A percentile compares a stretch with the other conserved stretches of the same genome.
Conservation (phyloP, 2,797 vertebrate species). For the Hyperoplus lanceolatus region DNA sequence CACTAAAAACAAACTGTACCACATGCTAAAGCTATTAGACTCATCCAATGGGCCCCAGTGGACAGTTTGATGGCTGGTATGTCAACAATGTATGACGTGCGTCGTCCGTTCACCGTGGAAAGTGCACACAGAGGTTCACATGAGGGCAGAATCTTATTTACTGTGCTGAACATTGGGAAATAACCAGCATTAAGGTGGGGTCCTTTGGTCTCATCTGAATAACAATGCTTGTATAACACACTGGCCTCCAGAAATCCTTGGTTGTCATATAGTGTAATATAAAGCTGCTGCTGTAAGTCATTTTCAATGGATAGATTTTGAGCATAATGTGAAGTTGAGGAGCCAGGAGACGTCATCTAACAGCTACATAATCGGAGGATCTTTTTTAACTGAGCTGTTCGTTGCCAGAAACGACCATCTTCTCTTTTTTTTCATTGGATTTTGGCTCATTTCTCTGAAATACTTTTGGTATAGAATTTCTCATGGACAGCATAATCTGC, state of each 20-base stretch:
- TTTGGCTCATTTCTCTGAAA: neutral
- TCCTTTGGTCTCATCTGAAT: slow-evolving; percentile 33
- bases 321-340: neutral
- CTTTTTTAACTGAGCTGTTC: neutral
- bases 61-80: slow-evolving; percentile 59
- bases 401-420: neutral
- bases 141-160: slow-evolving; percentile 58
- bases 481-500: neutral
- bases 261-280: neutral
- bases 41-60: slow-evolving; percentile 64
- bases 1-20: slow-evolving; percentile 48
- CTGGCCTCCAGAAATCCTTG: slow-evolving; percentile 3
- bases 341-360: slow-evolving; percentile 6
- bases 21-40: slow-evolving; percentile 76
- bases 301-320: neutral
- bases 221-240: slow-evolving; percentile 52
- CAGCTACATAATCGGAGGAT: neutral
- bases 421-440: neutral
- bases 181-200: slow-evolving; percentile 51
- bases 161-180: slow-evolving; percentile 37
- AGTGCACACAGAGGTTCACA: slow-evolving; percentile 50
- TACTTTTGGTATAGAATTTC: neutral
- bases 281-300: neutral
- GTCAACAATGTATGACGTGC: slow-evolving; percentile 70
- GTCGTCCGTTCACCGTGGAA: slow-evolving; percentile 37